Evolutionary conservation across 1,140 invertebrate genomes (phyloP).

Genomic region (Drosophila tani): DNA sequence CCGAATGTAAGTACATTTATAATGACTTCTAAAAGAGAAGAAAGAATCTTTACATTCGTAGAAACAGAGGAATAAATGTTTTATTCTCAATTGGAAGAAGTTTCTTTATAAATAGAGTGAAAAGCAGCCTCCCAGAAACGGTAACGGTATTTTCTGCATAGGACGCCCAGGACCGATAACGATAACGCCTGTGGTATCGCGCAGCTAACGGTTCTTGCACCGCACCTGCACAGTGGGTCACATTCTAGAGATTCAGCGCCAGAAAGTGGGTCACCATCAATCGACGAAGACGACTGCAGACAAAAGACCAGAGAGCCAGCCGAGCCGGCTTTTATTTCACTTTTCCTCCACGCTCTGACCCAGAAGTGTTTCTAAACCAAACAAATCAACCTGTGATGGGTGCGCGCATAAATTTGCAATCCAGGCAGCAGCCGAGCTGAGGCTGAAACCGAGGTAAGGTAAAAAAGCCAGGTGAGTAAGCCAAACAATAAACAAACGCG

Average conservation of each 20-base stretch:
- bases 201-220: constrained; percentile 13
- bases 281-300: constrained; percentile 13
- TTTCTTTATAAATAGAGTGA: neutral
- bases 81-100: neutral
- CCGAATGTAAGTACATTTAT: neutral
- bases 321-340: constrained; percentile 47
- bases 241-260: constrained; percentile 32
- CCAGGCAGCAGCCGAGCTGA: constrained; percentile 1
- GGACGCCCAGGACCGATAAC: constrained; percentile 2
- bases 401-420: constrained; percentile 64
- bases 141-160: neutral
- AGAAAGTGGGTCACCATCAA: constrained; percentile 34
- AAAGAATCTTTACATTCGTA: no score
- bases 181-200: neutral
- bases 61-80: neutral
- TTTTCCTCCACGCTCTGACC: constrained; percentile 64
- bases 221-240: constrained; percentile 29
- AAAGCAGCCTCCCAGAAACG: neutral
- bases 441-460: neutral
- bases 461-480: constrained; percentile 10
- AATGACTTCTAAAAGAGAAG: neutral
- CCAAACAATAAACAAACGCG: constrained; percentile 36
- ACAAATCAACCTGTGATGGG: constrained; percentile 60
- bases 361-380: constrained; percentile 62
- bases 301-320: constrained; percentile 26